Evolutionary conservation across 2,797 vertebrate species (phyloP).

Genomic region (Eulemur albifrons): DNA sequence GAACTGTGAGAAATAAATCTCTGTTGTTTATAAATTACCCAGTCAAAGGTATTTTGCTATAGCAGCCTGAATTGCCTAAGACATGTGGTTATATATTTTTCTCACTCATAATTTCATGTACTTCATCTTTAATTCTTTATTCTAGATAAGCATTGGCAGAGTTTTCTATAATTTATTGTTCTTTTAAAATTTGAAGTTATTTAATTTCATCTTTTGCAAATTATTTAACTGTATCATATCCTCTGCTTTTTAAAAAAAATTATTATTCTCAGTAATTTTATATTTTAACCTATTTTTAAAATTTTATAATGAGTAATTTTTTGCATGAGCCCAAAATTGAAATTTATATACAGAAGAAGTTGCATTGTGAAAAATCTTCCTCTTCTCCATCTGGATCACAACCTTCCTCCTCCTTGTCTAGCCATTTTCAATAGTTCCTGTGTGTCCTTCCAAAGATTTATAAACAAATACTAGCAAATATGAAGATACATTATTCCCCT

Average conservation of each 20-base stretch:
- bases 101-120: neutral
- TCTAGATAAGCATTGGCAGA: neutral
- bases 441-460: neutral
- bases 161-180: neutral
- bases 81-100: neutral
- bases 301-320: neutral
- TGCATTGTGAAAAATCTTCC: neutral
- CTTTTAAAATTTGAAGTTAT: neutral
- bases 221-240: neutral
- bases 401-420: neutral
- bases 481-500: neutral
- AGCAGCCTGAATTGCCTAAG: neutral
- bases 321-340: neutral
- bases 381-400: neutral
- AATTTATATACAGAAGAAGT: neutral
- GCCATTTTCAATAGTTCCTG: neutral
- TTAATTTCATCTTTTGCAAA: neutral
- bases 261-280: neutral
- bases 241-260: neutral
- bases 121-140: neutral
- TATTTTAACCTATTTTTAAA: neutral
- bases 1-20: neutral
- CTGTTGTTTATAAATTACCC: neutral
- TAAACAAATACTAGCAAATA: slow-evolving; percentile 14
- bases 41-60: neutral